Percentiles rank a stretch among this genome's conserved stretches.
Conservation (phyloP, 2,888 invertebrate species). For the Zaprionus bogoriensis region DNA sequence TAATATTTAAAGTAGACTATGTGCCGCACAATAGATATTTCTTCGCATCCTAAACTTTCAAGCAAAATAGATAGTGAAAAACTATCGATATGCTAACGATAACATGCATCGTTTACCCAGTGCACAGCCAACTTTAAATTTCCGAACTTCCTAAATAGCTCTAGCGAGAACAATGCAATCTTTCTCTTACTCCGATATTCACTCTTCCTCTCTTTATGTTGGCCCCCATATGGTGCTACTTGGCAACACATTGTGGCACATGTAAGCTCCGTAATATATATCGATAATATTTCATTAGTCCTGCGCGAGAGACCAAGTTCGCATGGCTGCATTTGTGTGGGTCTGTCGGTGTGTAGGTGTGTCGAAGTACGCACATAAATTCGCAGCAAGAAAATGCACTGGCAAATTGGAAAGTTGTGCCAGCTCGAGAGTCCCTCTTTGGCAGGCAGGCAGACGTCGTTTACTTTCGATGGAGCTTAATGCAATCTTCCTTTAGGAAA, state of each 20-base stretch:
- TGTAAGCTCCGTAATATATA: conserved; percentile 70
- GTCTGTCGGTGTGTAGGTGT: conserved; percentile 29
- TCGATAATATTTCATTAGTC: conserved; percentile 75
- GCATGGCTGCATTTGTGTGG: no score
- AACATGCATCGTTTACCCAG: no score
- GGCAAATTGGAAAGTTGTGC: conserved; percentile 64
- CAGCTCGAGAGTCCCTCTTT: conserved; percentile 9
- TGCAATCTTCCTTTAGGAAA: conserved; percentile 52
- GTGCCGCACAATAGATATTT: no score
- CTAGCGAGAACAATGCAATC: neutral
- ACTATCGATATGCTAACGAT: no score
- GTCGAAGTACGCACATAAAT: conserved; percentile 68
- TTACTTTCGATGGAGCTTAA: conserved; percentile 66
- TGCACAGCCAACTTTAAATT: no score
- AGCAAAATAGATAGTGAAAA: no score
- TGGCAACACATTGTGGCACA: conserved; percentile 51
- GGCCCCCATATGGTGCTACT: conserved; percentile 46
- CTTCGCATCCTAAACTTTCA: no score
- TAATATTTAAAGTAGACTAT: no score
- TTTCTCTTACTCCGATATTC: neutral
- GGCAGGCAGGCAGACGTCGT: conserved; percentile 1
- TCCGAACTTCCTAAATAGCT: conserved; percentile 16
- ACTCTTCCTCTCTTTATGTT: conserved; percentile 11
- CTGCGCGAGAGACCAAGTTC: conserved; percentile 19
- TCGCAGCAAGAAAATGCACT: conserved; percentile 68